These are phyloP conservation scores for Nematostella vectensis DNA, from an alignment of 92 coral and sea anemone species.

Conservation along the genomic window DNA sequence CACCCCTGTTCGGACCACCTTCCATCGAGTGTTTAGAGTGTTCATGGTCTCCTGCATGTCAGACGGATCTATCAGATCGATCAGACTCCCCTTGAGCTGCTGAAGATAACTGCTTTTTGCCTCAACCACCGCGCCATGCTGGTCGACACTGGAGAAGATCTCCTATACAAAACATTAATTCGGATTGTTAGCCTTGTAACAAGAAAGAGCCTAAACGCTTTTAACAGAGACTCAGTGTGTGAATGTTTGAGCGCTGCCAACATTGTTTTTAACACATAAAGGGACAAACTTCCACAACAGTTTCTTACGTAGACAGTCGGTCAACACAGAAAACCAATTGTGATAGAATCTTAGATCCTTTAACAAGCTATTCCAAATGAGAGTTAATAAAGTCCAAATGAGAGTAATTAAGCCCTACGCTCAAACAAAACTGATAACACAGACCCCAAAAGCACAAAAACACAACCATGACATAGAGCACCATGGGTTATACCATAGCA, in stretches of 20 bases:
- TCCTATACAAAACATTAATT: slow-evolving; percentile 36
- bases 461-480: too few species aligned
- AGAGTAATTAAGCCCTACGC: too few species aligned
- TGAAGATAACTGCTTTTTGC: slow-evolving; percentile 50
- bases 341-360: too few species aligned
- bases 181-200: too few species aligned
- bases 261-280: not conserved
- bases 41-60: slow-evolving; percentile 52
- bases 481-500: too few species aligned
- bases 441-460: too few species aligned
- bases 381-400: too few species aligned
- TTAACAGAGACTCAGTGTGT: not conserved
- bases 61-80: slow-evolving; percentile 62
- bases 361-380: too few species aligned
- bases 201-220: not conserved
- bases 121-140: slow-evolving; percentile 60
- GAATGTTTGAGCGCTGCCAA: not conserved
- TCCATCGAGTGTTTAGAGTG: slow-evolving; percentile 66
- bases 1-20: slow-evolving; percentile 44
- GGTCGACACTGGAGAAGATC: slow-evolving; percentile 58
- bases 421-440: too few species aligned
- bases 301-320: too few species aligned
- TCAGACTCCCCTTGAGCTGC: slow-evolving; percentile 42
- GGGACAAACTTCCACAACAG: too few species aligned
- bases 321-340: too few species aligned